phyloP scores from a whole-genome alignment of 2,797 vertebrate genomes.

The Potorous gilbertii region DNA sequence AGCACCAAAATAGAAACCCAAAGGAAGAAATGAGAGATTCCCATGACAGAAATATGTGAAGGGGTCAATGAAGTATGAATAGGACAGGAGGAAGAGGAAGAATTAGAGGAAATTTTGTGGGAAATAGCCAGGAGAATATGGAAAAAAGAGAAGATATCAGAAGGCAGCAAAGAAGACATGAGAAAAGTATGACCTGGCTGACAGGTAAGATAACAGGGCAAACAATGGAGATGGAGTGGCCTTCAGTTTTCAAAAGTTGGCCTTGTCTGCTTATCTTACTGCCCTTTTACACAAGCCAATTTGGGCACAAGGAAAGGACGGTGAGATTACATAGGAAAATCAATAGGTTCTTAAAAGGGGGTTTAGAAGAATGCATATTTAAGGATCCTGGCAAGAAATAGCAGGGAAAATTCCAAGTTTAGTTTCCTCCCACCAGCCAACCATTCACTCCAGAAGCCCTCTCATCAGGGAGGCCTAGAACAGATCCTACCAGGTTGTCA shows the following conservation, averaged over 20 bases:
- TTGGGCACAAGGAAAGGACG: not conserved
- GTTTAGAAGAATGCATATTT: conserved; percentile 19
- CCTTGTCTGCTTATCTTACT: not conserved
- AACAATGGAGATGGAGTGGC: not conserved
- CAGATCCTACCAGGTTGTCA: not conserved
- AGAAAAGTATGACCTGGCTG: not conserved
- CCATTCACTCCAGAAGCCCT: not conserved
- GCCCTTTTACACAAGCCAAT: not conserved
- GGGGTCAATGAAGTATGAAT: not conserved
- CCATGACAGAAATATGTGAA: not conserved
- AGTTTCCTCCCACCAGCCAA: not conserved
- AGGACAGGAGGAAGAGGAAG: not conserved
- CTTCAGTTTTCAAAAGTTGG: conserved; percentile 1
- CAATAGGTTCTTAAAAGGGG: not conserved
- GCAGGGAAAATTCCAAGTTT: not conserved
- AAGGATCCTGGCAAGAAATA: conserved; percentile 21
- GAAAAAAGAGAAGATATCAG: not conserved
- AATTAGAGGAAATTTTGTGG: not conserved
- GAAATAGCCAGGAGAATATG: not conserved
- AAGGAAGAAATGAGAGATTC: not conserved
- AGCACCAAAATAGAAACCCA: not conserved
- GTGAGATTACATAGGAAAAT: not conserved
- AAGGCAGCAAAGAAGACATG: not conserved
- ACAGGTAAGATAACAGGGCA: not conserved
- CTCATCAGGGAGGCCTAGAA: not conserved